Evolutionary conservation across 2,113 vertebrate genomes (phyloP).

Genomic region (Prolemur simus): DNA sequence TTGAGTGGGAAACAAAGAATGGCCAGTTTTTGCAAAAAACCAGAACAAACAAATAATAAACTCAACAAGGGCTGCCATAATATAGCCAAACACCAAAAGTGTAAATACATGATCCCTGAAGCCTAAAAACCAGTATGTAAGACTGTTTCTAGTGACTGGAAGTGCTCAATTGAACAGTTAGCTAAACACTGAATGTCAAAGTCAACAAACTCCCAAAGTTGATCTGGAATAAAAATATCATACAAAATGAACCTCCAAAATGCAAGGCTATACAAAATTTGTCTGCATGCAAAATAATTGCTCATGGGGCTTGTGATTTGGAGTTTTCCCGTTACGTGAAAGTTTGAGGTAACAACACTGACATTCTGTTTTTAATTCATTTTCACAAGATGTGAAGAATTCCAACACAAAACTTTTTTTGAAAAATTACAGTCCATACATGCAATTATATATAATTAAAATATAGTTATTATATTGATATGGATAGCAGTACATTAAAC

Average conservation of each 20-base stretch:
- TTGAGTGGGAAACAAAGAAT: not conserved
- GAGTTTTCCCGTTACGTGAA: not conserved
- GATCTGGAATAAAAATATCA: not conserved
- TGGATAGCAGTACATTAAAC: not conserved
- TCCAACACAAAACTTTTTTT: not conserved
- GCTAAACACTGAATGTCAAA: not conserved
- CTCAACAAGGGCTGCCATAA: not conserved
- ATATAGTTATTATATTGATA: not conserved
- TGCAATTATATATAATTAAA: not conserved
- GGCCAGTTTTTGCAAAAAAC: not conserved
- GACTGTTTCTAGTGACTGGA: not conserved
- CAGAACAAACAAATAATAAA: not conserved
- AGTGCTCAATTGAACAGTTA: not conserved
- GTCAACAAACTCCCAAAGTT: not conserved
- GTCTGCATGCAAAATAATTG: not conserved
- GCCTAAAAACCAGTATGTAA: not conserved
- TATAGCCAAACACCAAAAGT: not conserved
- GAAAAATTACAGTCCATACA: not conserved
- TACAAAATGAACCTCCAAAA: not conserved
- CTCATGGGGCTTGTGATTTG: not conserved
- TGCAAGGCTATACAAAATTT: not conserved
- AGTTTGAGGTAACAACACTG: not conserved
- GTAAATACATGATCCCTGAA: not conserved
- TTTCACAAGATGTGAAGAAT: not conserved
- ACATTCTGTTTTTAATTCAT: not conserved